Base-by-base conservation (phyloP, 2,797 vertebrate species). In the Kryptolebias ocellatus region DNA sequence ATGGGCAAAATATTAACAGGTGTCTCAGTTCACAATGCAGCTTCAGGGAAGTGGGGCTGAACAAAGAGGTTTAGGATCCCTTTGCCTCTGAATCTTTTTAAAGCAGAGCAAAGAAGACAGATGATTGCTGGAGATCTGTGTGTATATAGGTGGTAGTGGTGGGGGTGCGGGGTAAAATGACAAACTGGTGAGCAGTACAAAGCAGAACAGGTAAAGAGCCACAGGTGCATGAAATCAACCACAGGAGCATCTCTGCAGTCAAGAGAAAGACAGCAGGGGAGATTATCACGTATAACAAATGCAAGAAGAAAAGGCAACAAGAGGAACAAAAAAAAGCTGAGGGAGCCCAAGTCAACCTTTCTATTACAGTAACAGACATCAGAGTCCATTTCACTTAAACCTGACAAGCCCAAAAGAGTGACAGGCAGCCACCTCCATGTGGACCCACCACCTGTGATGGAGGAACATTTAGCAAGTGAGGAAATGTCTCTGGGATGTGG, bases 221-320 rank as follows among this genome's bases (percentile, higher is more conserved):
- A 58, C 56, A 45, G 24, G 15, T 45, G 56, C 42, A 45, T 4
- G 44, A 27, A 58, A 28, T 58, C 56, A 58, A 10, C 37, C 42
- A 11, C 20, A 45, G 24, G 27, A 46, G 4, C 39, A 45, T 9
- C 24, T 58, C 42, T 28, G 55, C 16, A n/a, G 42, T 12, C 7
- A 12, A n/a, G 16, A 34, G 31, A 34, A 5, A 55, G 18, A 29
- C 29, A 56, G 53, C 34, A 56, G 34, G 20, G 54, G 29, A 55
- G 8, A 55, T 12, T 5, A 34, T 5, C 31, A 34, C 31, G 4
- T 34, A 9, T 7, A 34, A 34, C 31, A 34, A 34, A 5, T 34
- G 31, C 5, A 9, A 34, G 31, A 34, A 1, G 31, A 34, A 34
- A 5, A 34, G 31, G 31, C 5, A 34, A 34, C 31, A 34, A 34